Conservation (phyloP, 2,797 vertebrate genomes). For the Tragopan temminckii region DNA sequence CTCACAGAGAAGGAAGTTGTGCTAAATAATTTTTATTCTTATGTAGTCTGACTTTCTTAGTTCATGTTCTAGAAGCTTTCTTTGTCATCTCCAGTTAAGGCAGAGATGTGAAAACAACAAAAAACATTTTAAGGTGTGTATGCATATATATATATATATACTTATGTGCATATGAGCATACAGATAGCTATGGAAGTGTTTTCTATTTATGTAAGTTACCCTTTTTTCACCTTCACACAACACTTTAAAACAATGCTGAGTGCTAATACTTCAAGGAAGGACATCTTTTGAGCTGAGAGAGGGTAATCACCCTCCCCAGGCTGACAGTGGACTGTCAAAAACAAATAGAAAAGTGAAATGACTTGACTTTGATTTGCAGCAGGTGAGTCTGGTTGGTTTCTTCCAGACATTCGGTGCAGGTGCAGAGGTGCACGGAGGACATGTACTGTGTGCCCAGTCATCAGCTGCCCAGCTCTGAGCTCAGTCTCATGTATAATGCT, state of each 20-base stretch:
- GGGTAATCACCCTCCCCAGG: background rate
- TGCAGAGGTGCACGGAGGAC: background rate
- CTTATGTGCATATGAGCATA: background rate
- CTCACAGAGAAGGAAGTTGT: background rate
- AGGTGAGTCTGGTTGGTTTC: background rate
- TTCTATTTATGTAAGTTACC: background rate
- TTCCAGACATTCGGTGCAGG: background rate
- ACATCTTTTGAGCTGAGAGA: fast-evolving
- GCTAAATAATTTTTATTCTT: background rate
- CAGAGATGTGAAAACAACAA: background rate
- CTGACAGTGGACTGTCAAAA: background rate
- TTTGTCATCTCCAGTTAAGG: background rate
- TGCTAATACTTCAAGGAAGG: background rate
- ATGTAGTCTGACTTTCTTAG: background rate
- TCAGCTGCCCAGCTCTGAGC: background rate
- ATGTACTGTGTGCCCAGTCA: fast-evolving
- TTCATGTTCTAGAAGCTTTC: background rate
- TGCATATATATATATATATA: fast-evolving
- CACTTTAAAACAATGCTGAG: background rate
- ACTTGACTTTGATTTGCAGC: background rate
- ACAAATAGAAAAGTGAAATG: background rate
- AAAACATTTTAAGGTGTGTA: background rate
- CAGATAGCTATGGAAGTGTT: background rate
- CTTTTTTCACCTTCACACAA: background rate
- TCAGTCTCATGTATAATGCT: background rate